These are phyloP conservation scores for Euplexia lucipara DNA, from an alignment of 2,888 invertebrate genomes.

Conservation along the genomic window DNA sequence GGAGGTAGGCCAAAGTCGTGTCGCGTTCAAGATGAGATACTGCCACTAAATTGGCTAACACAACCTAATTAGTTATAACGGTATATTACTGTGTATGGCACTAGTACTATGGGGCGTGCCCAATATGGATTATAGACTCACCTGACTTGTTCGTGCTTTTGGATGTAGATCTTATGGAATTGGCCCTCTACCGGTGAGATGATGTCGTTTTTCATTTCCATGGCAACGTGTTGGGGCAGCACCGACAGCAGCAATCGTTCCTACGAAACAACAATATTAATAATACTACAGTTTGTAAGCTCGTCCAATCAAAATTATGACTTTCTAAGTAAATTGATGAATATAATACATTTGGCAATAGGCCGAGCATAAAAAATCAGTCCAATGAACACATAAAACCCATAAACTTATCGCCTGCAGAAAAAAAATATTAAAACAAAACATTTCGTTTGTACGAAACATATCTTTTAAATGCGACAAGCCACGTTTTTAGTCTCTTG, in stretches of 20 bases:
- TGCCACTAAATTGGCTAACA: slow-evolving; percentile 70
- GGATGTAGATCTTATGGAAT: slow-evolving; percentile 98
- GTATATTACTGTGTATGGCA: slow-evolving; percentile 46
- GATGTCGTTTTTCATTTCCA: slow-evolving; percentile 98
- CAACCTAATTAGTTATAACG: slow-evolving; percentile 52
- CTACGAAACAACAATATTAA: slow-evolving; percentile 79
- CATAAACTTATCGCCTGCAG: slow-evolving; percentile 18
- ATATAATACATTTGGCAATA: slow-evolving; percentile 38
- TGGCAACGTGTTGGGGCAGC: slow-evolving; percentile 96
- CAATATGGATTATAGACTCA: slow-evolving; percentile 79
- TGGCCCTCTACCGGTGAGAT: slow-evolving; percentile 97
- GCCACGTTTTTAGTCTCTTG: slow-evolving; percentile 4
- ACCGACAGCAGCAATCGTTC: slow-evolving; percentile 96
- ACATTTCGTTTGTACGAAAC: slow-evolving; percentile 10
- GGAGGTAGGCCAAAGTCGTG: slow-evolving; percentile 78
- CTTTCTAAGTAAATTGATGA: slow-evolving; percentile 23
- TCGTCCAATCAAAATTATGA: slow-evolving; percentile 25
- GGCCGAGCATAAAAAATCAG: slow-evolving; percentile 24
- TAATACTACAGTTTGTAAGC: slow-evolving; percentile 3
- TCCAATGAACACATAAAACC: slow-evolving; percentile 36
- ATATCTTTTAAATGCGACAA: slow-evolving; percentile 7
- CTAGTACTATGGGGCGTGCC: slow-evolving; percentile 18
- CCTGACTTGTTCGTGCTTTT: slow-evolving; percentile 98
- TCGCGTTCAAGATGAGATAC: slow-evolving; percentile 74
- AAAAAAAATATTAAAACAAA: slow-evolving; percentile 26